phyloP scores from a whole-genome alignment of 2,113 vertebrate species.

The cattle (Bos taurus) region ARS-UCD2.0 NC_037339.1:75821001-75821500 shows the following conservation, averaged over 20 bases:
- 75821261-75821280: neutral
- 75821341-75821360: neutral
- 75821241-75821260: neutral
- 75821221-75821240: neutral
- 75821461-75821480: neutral
- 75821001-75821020: neutral
- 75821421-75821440: neutral
- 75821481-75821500: neutral
- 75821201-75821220: neutral
- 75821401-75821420: neutral
- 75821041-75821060: neutral
- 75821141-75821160: neutral
- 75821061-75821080: neutral
- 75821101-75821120: neutral
- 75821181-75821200: neutral
- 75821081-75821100: neutral
- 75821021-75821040: neutral
- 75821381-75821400: neutral
- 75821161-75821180: slow-evolving; percentile 9
- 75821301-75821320: neutral
- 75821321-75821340: neutral
- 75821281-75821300: neutral
- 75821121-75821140: neutral
- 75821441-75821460: neutral
- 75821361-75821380: neutral